Evolutionary conservation across 1,140 invertebrate genomes (phyloP), one percentile per base, ranked within the genome.

Genomic region (Notospermus geniculatus): DNA sequence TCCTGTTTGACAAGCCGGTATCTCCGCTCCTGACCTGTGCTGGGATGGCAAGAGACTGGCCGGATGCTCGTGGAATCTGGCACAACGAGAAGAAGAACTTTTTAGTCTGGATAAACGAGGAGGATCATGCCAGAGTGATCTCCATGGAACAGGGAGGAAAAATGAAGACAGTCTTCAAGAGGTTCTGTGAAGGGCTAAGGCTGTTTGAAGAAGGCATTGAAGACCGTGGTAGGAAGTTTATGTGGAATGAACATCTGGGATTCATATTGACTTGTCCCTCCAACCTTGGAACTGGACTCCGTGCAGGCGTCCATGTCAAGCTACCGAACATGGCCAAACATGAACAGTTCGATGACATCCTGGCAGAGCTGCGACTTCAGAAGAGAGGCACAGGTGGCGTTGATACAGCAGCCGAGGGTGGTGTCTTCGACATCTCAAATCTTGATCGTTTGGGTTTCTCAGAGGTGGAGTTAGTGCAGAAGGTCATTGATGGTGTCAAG

Each of bases 291-390:
- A 98, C 96, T 61, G 97, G 95, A 46, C 91, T 99, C 59, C 90
- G 96, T 71, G 95, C 96, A 19, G 96, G 93, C 39, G 96, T 98
- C 69, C 96, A 98, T 86, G 97, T 98, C 81, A 93, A 93, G 82
- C 86, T 99, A 69, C 95, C 95, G 60, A 96, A 96, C 83, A 85
- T 98, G n/a, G 63, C 71, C 54, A 66, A 65, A 72, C 92, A 92
- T 53, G 89, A 92, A 60, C 89, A 96, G 84, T 87, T 98, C 72
- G 94, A 98, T 77, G 91, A 93, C 78, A 87, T 95, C 67, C 95
- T 95, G 57, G 86, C 83, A 70, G 92, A 92, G 79, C 93, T 89
- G 86, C 94, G 95, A 83, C 86, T 99, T 70, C 95, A 98, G 83
- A 90, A 88, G 54, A 76, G 82, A 69, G 82, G 78, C 75, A 61